Evolutionary conservation across 2,113 vertebrate species (phyloP).

Genomic region (Cottus gobio): DNA sequence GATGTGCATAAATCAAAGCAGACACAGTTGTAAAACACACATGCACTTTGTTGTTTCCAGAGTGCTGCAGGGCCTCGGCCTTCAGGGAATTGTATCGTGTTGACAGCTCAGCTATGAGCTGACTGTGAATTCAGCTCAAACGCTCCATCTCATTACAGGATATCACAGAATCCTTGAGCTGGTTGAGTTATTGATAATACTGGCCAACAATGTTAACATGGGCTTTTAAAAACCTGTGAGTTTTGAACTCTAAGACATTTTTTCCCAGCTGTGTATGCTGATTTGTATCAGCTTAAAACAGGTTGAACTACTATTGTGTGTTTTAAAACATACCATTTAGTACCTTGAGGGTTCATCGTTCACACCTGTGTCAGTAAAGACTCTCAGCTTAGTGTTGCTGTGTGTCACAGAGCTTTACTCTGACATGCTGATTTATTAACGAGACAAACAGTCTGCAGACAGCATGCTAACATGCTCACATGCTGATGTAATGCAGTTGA

Average conservation of each 20-base stretch:
- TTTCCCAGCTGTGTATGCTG: constrained; percentile 8
- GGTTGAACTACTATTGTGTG: background rate
- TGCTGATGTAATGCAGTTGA: background rate
- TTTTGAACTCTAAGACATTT: constrained; percentile 26
- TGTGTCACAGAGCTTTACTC: constrained; percentile 18
- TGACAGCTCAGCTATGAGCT: constrained; percentile 65
- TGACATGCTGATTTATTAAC: constrained; percentile 24
- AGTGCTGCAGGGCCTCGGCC: constrained; percentile 54
- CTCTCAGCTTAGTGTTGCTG: background rate
- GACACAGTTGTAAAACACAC: constrained; percentile 15
- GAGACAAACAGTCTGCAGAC: background rate
- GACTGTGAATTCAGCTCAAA: constrained; percentile 65
- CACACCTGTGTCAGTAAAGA: background rate
- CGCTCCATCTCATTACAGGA: constrained; percentile 61
- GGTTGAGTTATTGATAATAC: constrained; percentile 60
- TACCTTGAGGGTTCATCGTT: background rate
- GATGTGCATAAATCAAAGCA: constrained; percentile 43
- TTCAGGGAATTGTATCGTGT: constrained; percentile 52
- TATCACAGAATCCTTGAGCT: constrained; percentile 52
- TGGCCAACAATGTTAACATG: constrained; percentile 27
- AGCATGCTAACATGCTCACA: constrained; percentile 10
- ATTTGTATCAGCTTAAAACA: background rate
- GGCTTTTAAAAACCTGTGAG: constrained; percentile 10
- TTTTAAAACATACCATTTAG: background rate
- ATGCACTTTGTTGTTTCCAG: constrained; percentile 49